Conservation (phyloP, 2,797 vertebrate genomes). For the Melanogrammus aeglefinus region DNA sequence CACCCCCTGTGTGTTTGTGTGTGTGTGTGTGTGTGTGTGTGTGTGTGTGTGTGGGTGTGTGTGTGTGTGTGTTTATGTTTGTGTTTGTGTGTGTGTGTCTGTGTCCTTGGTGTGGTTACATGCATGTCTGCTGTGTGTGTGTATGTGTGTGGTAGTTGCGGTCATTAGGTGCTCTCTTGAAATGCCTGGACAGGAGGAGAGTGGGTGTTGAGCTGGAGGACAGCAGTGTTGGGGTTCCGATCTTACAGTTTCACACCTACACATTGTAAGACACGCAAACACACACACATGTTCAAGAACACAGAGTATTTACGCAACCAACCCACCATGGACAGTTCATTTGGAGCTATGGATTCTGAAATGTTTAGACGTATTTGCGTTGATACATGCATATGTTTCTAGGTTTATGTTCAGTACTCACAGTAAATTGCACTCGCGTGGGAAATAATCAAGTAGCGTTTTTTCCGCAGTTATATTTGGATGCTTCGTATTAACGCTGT, state of each 20-base stretch:
- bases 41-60: conserved; percentile 17
- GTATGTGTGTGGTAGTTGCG: conserved; percentile 70
- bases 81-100: conserved; percentile 16
- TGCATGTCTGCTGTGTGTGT: conserved; percentile 18
- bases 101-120: not conserved
- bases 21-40: conserved; percentile 5
- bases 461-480: conserved; percentile 1
- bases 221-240: conserved; percentile 79
- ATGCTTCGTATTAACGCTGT: not conserved
- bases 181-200: conserved; percentile 91
- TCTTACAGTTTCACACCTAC: conserved; percentile 89
- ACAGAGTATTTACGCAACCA: not conserved
- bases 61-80: conserved; percentile 17
- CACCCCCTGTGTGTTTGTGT: conserved; percentile 17
- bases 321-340: not conserved
- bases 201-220: conserved; percentile 92
- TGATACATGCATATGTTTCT: not conserved
- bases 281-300: conserved; percentile 14
- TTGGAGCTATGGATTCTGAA: not conserved
- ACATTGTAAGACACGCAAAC: conserved; percentile 72
- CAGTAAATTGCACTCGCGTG: not conserved
- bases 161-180: conserved; percentile 87
- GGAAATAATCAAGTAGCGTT: not conserved
- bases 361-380: not conserved
- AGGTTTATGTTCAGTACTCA: not conserved